Evolutionary conservation across 2,797 vertebrate genomes (phyloP), one percentile per base, ranked within the genome.

Genomic region (Megaceryle alcyon): DNA sequence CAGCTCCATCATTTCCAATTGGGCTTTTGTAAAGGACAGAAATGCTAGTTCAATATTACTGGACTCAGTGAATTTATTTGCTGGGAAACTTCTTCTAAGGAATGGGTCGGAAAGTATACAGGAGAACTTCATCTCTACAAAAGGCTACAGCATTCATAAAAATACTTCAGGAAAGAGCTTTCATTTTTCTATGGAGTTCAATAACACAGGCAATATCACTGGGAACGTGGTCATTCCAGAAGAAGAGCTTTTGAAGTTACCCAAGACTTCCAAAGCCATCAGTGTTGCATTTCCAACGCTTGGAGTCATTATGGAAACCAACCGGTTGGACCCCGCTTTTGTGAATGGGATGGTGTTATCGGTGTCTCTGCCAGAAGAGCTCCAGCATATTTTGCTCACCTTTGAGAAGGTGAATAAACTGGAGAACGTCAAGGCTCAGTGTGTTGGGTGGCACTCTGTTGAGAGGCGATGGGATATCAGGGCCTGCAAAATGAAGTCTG

Each of bases 281-380:
- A 96, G 88, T 57, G 19, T 98, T 37, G 97, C 97, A 0, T 96
- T 97, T 43, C 96, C 97, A 4, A 98, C 97, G 0, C 72, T 98
- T 6, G 97, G 97, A 46, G 77, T 94, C 7, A 31, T 98, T 41
- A 86, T 98, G 13, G 91, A 92, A 87, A 86, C 91, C 75, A 61
- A 10, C 9, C 85, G 10, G 16, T 18, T 6, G 17, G 61, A 79
- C 2, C 81, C 88, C 0, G 22, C 2, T 4, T 22, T 26, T 1
- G 94, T 97, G 33, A 97, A 97, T 1, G 94, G 97, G 18, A 94
- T 98, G 77, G 89, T 98, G 29, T 54, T 98, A 7, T 98, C 97
- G 0, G 87, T 97, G 84, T 75, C 84, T 11, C 90, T 98, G 83
- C 97, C 97, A 2, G 96, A 96, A 86, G 90, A 60, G 37, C 70